Percentiles rank a stretch among this genome's conserved stretches.
These are phyloP conservation scores for Toxotes chatareus DNA, from an alignment of 2,113 vertebrate species.

Conservation along the genomic window DNA sequence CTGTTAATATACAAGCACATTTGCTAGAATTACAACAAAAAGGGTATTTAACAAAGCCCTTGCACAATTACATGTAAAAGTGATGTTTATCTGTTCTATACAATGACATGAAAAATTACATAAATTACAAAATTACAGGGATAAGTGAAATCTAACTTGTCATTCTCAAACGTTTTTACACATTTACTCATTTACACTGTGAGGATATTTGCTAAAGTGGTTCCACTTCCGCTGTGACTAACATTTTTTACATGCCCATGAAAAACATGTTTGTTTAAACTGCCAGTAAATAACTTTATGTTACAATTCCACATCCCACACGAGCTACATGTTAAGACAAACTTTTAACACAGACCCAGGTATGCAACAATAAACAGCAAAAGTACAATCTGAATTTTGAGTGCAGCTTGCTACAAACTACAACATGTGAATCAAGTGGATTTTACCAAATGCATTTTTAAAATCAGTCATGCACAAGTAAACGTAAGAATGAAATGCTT, in stretches of 20 bases:
- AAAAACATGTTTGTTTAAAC: not conserved
- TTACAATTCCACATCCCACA: too few relatives aligned
- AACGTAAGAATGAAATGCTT: not conserved
- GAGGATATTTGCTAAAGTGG: not conserved
- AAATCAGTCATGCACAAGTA: not conserved
- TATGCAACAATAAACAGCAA: not conserved
- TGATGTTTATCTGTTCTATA: too few relatives aligned
- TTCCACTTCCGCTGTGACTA: not conserved
- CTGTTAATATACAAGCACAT: too few relatives aligned
- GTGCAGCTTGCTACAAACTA: not conserved
- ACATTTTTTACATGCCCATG: not conserved
- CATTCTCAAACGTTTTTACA: not conserved
- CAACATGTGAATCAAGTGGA: not conserved
- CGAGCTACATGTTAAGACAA: too few relatives aligned
- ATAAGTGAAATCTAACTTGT: not conserved
- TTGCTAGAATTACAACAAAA: too few relatives aligned
- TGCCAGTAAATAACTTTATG: too few relatives aligned
- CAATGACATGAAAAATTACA: not conserved
- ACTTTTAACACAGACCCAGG: not conserved
- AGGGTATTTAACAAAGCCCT: too few relatives aligned
- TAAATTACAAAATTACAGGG: not conserved
- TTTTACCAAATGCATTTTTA: not conserved
- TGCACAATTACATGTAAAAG: too few relatives aligned
- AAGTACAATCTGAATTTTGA: not conserved
- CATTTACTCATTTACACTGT: not conserved